These are phyloP conservation scores for Scomber japonicus DNA, from an alignment of 2,113 vertebrate species.

Conservation along the genomic window DNA sequence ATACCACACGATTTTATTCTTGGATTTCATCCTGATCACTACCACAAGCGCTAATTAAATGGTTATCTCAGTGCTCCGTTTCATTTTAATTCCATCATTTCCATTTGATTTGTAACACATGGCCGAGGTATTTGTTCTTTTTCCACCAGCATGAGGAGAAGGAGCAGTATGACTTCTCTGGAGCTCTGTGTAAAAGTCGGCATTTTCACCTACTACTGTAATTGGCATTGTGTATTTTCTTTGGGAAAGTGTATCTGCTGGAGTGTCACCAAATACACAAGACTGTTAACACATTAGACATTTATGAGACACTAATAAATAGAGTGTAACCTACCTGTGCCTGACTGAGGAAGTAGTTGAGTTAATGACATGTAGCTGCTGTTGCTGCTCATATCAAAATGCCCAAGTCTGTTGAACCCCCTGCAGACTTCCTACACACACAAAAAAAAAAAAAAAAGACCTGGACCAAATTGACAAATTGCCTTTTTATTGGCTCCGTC, in stretches of 20 bases:
- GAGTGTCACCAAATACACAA: constrained; percentile 49
- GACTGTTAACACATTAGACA: constrained; percentile 58
- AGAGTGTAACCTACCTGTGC: constrained; percentile 43
- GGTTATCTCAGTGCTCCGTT: constrained; percentile 65
- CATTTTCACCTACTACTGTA: constrained; percentile 53
- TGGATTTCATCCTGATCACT: constrained; percentile 68
- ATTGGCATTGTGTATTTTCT: constrained; percentile 62
- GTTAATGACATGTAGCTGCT: constrained; percentile 45
- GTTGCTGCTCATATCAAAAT: constrained; percentile 30
- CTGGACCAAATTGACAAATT: constrained; percentile 65
- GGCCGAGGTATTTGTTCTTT: constrained; percentile 53
- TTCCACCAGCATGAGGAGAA: constrained; percentile 8
- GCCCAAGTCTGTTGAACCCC: neutral
- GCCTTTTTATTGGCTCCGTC: constrained; percentile 56
- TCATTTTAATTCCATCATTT: constrained; percentile 73
- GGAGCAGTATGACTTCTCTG: constrained; percentile 15
- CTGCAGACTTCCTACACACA: constrained; percentile 18
- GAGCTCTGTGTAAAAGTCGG: constrained; percentile 18
- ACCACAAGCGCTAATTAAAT: constrained; percentile 68
- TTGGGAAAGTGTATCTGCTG: constrained; percentile 43
- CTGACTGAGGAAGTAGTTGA: constrained; percentile 52
- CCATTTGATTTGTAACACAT: constrained; percentile 72
- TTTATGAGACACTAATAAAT: constrained; percentile 67
- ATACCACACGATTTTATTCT: constrained; percentile 47
- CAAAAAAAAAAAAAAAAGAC: constrained; percentile 12